Base-by-base conservation (phyloP, 23 tunicate species). In the Clavelina lepadiformis region DNA sequence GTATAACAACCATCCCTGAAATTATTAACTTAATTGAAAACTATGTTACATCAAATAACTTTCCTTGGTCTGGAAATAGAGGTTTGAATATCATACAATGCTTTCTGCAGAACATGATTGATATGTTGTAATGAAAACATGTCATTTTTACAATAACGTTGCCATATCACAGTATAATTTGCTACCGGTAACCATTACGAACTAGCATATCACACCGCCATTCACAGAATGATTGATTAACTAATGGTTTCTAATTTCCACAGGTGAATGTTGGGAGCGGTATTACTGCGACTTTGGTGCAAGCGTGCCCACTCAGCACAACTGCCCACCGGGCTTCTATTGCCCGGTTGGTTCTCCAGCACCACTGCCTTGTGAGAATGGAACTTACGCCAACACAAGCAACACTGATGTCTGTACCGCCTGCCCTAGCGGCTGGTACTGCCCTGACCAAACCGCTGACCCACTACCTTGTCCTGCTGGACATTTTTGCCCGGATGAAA, bases 361-460 rank as follows among this genome's bases (percentile, higher is more conserved):
- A 7, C 95, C 99, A 0, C 7, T 37, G 3, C 91, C 99, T 1
- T 94, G 99, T 64, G 56, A 31, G 0, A 72, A 65, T 31, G 99
- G 99, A 33, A 69, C 82, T 0, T 94, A 80, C 52, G 55, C 88
- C 56, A 86, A 94, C 75, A 57, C 61, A 31, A 80, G 71, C 41
- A 77, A 70, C 7, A 38, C 80, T 3, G 74, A 58, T 5, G 50
- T 34, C 1, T 94, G 99, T 51, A 55, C 61, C 13, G 31, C 38
- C 30, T 94, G 99, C 45, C 99, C 99, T 29, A 85, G 70, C 37
- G 99, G 99, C 41, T 86, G 27, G 54, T 94, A 63, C 28, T 94
- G 99, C 50, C 75, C 50, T 0, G 91, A 80, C 34, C 72, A 46
- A 5, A 71, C 86, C 22, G 38, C 61, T 26, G 58, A 34, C 2